Evolutionary conservation across 2,113 vertebrate genomes (phyloP), one percentile per base, ranked within the genome.

Genomic region (Megaceryle maxima): DNA sequence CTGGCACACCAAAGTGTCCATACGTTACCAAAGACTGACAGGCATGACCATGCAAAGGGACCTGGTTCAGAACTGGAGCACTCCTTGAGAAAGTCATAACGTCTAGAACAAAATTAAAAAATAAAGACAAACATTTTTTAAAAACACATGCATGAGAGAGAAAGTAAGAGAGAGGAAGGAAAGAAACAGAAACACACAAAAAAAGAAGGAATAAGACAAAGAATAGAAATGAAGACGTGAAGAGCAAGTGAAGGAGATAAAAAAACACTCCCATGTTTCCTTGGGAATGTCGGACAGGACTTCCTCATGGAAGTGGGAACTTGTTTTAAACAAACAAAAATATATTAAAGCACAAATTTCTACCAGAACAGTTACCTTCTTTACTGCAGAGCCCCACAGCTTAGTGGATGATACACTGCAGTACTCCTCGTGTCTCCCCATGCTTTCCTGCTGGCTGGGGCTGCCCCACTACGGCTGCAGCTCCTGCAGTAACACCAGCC

Each of bases 261-360:
- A 88, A 83, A 50, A 63, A 0, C 16, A 81, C 74, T n/a, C 67
- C 70, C 86, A 51, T 89, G 41, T 95, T 96, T 96, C 94, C 90
- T 93, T 91, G 93, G 89, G 89, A 97, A 92, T 90, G 78, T 88
- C 64, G 14, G 94, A 96, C 93, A 86, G 96, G 91, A 39, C 57
- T 96, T 96, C 82, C 97, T 78, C 90, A 97, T 97, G 96, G 96
- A 97, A 97, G 89, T 87, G 92, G 94, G 86, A 97, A 76, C 69
- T 97, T 88, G 93, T 98, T 97, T 77, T 48, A 98, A 97, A 97
- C 95, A 90, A 94, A 96, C 90, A 96, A 92, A 96, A 97, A 94
- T 96, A 95, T 98, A 98, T 97, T 98, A 98, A 98, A 98, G 98
- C 98, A 98, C 98, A 98, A 98, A 97, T 98, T 98, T 98, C 97